These are phyloP conservation scores for Nymphicus hollandicus DNA, from an alignment of 2,113 vertebrate species.

Conservation along the genomic window DNA sequence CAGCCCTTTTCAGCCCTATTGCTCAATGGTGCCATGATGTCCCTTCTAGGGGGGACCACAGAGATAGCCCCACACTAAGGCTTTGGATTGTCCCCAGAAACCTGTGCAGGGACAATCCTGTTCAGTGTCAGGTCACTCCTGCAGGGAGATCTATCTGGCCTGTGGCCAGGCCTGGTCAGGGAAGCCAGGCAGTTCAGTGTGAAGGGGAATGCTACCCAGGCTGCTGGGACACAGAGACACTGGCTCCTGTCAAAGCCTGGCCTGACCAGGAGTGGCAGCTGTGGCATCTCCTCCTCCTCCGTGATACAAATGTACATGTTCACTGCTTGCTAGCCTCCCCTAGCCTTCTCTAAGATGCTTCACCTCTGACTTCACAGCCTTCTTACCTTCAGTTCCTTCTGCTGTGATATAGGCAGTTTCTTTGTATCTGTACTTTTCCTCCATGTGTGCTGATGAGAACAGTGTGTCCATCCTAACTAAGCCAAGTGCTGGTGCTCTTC, in stretches of 20 bases:
- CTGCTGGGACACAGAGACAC: rapidly evolving
- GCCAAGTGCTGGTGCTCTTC: neutral
- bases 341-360: neutral
- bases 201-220: rapidly evolving
- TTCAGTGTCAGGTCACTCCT: neutral
- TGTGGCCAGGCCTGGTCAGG: rapidly evolving
- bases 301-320: rapidly evolving
- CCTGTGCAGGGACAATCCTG: neutral
- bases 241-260: neutral
- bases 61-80: neutral
- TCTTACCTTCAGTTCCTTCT: neutral
- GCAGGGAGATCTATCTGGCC: neutral
- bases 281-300: neutral
- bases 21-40: rapidly evolving
- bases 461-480: rapidly evolving
- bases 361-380: neutral
- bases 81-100: neutral
- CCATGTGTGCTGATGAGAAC: rapidly evolving
- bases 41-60: neutral
- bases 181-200: neutral
- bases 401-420: neutral
- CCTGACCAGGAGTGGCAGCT: neutral
- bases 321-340: neutral
- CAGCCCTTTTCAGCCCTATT: neutral
- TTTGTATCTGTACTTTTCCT: neutral